These are phyloP conservation scores for Epizoanthus illoricatus DNA, from an alignment of 92 coral and sea anemone species.

Conservation along the genomic window DNA sequence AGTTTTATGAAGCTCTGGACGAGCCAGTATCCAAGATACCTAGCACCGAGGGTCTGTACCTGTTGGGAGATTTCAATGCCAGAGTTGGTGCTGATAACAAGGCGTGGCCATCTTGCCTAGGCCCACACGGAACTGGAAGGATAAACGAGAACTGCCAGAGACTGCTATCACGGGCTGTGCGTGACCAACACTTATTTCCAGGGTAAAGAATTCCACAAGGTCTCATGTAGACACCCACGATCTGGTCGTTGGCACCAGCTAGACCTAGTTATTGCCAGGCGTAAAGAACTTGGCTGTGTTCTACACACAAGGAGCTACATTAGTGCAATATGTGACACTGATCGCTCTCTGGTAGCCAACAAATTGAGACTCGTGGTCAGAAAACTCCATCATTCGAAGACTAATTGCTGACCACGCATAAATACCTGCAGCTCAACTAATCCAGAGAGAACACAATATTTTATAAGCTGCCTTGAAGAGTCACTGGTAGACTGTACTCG, in stretches of 20 bases:
- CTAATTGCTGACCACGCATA: neutral
- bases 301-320: neutral
- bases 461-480: neutral
- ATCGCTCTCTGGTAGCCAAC: neutral
- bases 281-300: slow-evolving; percentile 3
- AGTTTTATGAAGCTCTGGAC: slow-evolving; percentile 27
- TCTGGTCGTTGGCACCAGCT: slow-evolving; percentile 40
- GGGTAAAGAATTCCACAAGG: slow-evolving; percentile 25
- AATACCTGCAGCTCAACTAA: neutral
- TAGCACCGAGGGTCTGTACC: slow-evolving; percentile 20
- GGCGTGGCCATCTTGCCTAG: slow-evolving; percentile 41
- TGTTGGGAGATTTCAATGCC: slow-evolving; percentile 50
- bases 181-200: slow-evolving; percentile 23
- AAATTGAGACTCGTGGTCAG: neutral
- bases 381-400: neutral
- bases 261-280: slow-evolving; percentile 7
- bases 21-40: slow-evolving; percentile 5
- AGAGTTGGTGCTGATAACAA: slow-evolving; percentile 37
- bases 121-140: slow-evolving; percentile 42
- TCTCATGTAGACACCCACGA: slow-evolving; percentile 38
- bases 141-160: slow-evolving; percentile 48
- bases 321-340: neutral
- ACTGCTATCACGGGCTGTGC: slow-evolving; percentile 38
- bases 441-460: neutral
- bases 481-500: neutral